Base-by-base conservation (phyloP, 2,113 vertebrate genomes). In the Fulmarus glacialis region DNA sequence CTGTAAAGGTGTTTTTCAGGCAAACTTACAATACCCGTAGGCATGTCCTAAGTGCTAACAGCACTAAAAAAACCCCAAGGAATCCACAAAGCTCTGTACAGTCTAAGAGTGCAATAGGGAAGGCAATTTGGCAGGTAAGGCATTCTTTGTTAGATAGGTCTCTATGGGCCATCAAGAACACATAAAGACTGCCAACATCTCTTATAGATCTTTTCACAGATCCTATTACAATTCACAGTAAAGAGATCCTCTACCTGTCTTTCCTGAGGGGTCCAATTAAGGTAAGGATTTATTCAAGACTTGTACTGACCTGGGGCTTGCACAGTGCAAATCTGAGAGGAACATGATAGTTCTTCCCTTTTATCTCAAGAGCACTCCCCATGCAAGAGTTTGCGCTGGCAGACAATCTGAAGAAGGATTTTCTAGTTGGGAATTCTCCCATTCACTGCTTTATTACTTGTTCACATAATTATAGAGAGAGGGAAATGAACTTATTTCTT, bases 251-350 rank as follows among this genome's bases (percentile, higher is more conserved):
- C 83, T 93, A 96, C 94, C 91, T 96, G 91, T 92, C 83, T 96
- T 96, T 94, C 93, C 96, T 94, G 94, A 95, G 96, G 94, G 93
- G 91, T 93, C 81, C 93, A 96, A 96, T 97, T 96, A 96, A 91
- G 29, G 59, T 87, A 71, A 94, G 94, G 91, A 91, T 96, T 97
- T 96, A 94, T 96, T 93, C 94, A 75, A 71, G 73, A 4, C 59
- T 94, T 1, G 1, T 94, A 63, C 87, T 93, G 89, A 93, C 97
- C 94, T 72, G 64, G 36, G 89, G 96, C 93, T 87, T 94, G 26
- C 73, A 87, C 64, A 47, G 72, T 68, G 55, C 68, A 96, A 91
- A 94, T 87, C 68, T 94, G 77, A 93, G 83, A 81, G 43, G 87
- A 96, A 68, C 83, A 55, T 12, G 55, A 89, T 95, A 72, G 64